Evolutionary conservation across 2,113 vertebrate genomes (phyloP).

Genomic region (Oxyruncus cristatus): DNA sequence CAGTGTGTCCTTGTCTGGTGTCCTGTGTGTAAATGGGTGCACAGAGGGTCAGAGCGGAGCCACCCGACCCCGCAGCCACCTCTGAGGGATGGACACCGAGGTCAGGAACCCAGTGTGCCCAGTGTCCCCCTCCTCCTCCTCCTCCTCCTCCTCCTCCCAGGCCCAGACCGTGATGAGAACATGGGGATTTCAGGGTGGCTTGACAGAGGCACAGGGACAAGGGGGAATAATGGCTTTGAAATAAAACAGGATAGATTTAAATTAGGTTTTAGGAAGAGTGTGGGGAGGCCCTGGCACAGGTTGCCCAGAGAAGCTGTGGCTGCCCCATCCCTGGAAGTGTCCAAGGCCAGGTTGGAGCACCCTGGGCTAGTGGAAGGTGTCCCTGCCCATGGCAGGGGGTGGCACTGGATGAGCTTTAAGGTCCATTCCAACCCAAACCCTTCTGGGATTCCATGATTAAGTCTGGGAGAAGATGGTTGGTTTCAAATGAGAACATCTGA

Average conservation of each 20-base stretch:
- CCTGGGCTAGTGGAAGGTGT: not conserved
- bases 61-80: not conserved
- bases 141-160: not conserved
- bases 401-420: fast-evolving
- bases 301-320: not conserved
- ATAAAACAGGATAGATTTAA: not conserved
- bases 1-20: not conserved
- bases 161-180: not conserved
- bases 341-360: fast-evolving
- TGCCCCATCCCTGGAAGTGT: not conserved
- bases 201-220: not conserved
- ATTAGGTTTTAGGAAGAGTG: not conserved
- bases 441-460: not conserved
- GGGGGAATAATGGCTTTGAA: not conserved
- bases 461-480: fast-evolving
- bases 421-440: not conserved
- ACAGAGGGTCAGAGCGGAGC: not conserved
- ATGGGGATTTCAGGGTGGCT: not conserved
- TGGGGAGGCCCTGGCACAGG: not conserved
- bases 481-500: not conserved
- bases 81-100: not conserved
- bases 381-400: not conserved
- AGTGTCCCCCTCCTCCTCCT: not conserved
- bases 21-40: not conserved
- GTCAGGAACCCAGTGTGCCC: not conserved